These are phyloP conservation scores for Bombyx mandarina DNA, from an alignment of 1,140 invertebrate genomes.

Conservation along the genomic window DNA sequence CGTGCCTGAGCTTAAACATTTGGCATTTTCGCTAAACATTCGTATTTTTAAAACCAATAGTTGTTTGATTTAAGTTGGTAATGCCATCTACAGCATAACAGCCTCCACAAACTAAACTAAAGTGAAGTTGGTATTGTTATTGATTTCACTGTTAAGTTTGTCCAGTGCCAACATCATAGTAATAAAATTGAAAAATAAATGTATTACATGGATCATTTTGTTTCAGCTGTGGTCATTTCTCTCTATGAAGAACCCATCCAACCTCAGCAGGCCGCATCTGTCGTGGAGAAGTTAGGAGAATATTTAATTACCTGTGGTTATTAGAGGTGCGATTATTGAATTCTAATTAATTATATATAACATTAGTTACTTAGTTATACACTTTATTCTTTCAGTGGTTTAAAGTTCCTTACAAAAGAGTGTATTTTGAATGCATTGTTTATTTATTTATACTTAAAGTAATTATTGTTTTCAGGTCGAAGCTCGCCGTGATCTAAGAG, in stretches of 20 bases:
- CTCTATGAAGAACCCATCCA: slow-evolving; percentile 95
- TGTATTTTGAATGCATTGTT: background rate
- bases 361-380: background rate
- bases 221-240: slow-evolving; percentile 90
- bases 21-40: no score
- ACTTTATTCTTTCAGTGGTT: background rate
- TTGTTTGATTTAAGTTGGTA: no score
- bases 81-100: no score
- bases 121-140: no score
- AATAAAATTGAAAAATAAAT: background rate
- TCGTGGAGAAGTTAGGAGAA: slow-evolving; percentile 96
- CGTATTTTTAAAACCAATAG: no score
- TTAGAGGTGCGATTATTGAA: slow-evolving; percentile 74
- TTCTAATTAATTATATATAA: background rate
- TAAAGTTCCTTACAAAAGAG: background rate
- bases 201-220: slow-evolving; percentile 30
- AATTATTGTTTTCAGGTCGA: slow-evolving; percentile 56
- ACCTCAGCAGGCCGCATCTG: slow-evolving; percentile 93
- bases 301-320: slow-evolving; percentile 95
- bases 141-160: no score
- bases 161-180: background rate
- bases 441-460: background rate
- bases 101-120: no score
- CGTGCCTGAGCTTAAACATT: no score
- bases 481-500: slow-evolving; percentile 71